Percentiles rank a stretch among this genome's conserved stretches.
Conservation (phyloP, 2,888 invertebrate genomes). For the Spialia ferax region DNA sequence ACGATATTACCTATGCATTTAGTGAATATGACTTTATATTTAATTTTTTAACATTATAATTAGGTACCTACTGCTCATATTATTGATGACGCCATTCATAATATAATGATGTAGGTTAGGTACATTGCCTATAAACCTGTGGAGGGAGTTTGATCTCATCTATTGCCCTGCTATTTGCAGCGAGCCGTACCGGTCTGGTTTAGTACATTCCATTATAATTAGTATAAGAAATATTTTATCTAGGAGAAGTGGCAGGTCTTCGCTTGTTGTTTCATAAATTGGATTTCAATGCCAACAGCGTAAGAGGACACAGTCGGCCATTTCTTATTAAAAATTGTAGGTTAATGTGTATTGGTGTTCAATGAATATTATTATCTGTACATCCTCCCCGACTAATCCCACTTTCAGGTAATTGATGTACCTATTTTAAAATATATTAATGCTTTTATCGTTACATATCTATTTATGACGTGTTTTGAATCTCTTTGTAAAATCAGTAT, state of each 20-base stretch:
- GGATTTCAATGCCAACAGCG: background rate
- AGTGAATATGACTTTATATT: background rate
- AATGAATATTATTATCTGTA: constrained; percentile 29
- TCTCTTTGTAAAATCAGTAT: constrained; percentile 44
- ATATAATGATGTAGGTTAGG: too few relatives aligned
- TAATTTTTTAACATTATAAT: background rate
- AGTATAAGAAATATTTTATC: background rate
- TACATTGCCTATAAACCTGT: background rate
- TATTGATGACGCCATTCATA: background rate
- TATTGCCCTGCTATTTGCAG: background rate
- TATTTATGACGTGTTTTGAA: constrained; percentile 45
- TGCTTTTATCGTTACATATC: constrained; percentile 41
- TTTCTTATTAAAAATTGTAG: background rate
- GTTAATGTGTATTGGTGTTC: constrained; percentile 41
- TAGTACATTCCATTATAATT: background rate
- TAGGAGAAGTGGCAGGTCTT: background rate
- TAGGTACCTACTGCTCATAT: background rate
- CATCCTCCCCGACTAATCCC: constrained; percentile 23
- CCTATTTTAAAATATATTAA: constrained; percentile 21
- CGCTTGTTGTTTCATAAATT: background rate
- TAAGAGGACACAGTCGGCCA: background rate
- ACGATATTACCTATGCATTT: background rate
- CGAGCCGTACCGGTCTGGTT: background rate
- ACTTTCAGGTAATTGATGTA: constrained; percentile 30
- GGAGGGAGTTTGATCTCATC: background rate